These are phyloP conservation scores for Petaurus breviceps DNA, from an alignment of 2,113 vertebrate genomes.

Conservation along the genomic window DNA sequence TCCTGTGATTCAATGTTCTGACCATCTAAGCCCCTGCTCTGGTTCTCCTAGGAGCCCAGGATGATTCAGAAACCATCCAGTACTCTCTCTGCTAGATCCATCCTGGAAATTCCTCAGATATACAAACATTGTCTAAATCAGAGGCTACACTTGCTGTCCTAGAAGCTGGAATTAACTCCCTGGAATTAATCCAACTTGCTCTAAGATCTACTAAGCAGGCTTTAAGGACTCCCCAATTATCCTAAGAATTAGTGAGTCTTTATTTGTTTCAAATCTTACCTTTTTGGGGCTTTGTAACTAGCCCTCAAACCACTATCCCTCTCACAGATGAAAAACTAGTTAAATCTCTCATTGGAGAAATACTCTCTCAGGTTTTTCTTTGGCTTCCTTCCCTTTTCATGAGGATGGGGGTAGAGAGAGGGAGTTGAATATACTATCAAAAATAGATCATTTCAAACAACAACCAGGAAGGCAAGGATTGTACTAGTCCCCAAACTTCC, in stretches of 20 bases:
- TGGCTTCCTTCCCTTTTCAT: constrained; percentile 35
- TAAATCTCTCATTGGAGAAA: constrained; percentile 61
- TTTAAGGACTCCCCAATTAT: constrained; percentile 79
- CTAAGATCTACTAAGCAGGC: constrained; percentile 72
- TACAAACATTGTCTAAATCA: constrained; percentile 58
- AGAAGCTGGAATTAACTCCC: constrained; percentile 78
- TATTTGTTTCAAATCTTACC: constrained; percentile 66
- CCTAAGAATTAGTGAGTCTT: constrained; percentile 74
- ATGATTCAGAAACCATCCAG: constrained; percentile 47
- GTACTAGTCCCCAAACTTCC: constrained; percentile 46
- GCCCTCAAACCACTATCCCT: constrained; percentile 43
- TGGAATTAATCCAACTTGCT: constrained; percentile 76
- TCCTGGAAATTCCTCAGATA: constrained; percentile 63
- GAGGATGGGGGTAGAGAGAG: neutral
- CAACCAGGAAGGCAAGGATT: constrained; percentile 54
- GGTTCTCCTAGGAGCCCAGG: constrained; percentile 45
- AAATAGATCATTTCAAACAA: constrained; percentile 67
- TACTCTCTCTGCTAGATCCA: constrained; percentile 61
- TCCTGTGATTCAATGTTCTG: constrained; percentile 60
- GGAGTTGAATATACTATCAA: constrained; percentile 50
- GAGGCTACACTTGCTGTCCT: constrained; percentile 1
- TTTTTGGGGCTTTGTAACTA: constrained; percentile 62
- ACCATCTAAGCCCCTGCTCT: constrained; percentile 53
- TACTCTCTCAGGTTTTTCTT: constrained; percentile 46
- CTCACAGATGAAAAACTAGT: constrained; percentile 55